Evolutionary conservation across 2,888 invertebrate species (phyloP).

Genomic region (Stratiomys singularior): DNA sequence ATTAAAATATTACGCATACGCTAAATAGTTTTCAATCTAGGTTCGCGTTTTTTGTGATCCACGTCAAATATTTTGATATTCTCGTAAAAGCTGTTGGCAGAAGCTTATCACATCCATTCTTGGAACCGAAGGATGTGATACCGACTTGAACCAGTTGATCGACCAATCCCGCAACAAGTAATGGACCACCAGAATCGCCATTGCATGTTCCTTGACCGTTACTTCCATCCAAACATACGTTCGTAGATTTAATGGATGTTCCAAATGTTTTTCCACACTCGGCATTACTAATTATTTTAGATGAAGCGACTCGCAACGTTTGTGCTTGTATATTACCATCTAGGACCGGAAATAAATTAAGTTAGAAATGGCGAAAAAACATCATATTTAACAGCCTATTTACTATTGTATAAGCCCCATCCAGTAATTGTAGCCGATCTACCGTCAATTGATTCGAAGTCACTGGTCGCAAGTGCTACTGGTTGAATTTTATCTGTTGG

Average conservation of each 20-base stretch:
- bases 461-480: background rate
- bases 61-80: background rate
- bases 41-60: conserved; percentile 19
- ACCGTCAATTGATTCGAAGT: background rate
- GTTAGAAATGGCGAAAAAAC: background rate
- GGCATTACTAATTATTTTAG: background rate
- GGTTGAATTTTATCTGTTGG: background rate
- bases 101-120: conserved; percentile 1
- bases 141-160: background rate
- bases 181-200: conserved; percentile 36
- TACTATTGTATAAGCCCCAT: conserved; percentile 27
- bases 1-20: too few relatives aligned
- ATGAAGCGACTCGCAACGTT: background rate
- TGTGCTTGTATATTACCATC: background rate
- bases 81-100: conserved; percentile 21
- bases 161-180: background rate
- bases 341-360: background rate
- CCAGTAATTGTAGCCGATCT: background rate
- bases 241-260: background rate
- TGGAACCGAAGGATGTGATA: conserved; percentile 1
- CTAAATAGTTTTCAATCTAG: too few relatives aligned
- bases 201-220: conserved; percentile 6
- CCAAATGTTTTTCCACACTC: background rate
- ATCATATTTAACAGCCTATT: background rate
- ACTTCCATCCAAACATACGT: conserved; percentile 30